Evolutionary conservation across 2,113 vertebrate genomes (phyloP).

Genomic region (Cygnus buccinator): DNA sequence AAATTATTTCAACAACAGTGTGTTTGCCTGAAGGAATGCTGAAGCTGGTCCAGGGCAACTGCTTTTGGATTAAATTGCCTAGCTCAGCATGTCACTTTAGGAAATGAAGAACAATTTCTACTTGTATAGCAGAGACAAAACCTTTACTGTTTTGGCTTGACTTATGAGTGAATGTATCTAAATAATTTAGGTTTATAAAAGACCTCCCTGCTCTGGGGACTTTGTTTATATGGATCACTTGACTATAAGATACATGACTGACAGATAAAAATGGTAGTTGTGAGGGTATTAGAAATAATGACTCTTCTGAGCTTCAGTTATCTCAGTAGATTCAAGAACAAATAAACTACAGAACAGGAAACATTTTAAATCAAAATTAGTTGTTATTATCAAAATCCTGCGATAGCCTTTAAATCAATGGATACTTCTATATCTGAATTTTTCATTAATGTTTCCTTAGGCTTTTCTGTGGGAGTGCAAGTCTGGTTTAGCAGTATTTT

Average conservation of each 20-base stretch:
- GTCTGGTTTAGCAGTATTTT: neutral
- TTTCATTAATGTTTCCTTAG: neutral
- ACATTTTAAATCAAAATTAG: neutral
- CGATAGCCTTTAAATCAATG: neutral
- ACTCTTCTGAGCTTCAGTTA: neutral
- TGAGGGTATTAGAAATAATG: neutral
- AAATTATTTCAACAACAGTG: neutral
- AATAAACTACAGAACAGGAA: neutral
- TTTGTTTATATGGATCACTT: neutral
- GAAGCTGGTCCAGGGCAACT: neutral
- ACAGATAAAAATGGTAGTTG: neutral
- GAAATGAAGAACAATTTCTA: conserved; percentile 24
- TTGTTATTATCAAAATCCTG: neutral
- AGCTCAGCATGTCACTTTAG: neutral
- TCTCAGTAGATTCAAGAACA: neutral
- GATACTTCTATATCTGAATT: neutral
- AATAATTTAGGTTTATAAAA: neutral
- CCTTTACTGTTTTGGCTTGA: neutral
- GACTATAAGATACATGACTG: neutral
- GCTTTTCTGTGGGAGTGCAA: neutral
- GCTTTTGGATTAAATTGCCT: conserved; percentile 8
- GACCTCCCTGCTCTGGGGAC: neutral
- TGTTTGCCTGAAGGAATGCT: conserved; percentile 12
- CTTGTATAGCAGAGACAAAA: neutral
- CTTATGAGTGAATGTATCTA: neutral